Evolutionary conservation across 2,113 vertebrate species (phyloP), one percentile per base, ranked within the genome.

Genomic region (Oryzias melastigma): DNA sequence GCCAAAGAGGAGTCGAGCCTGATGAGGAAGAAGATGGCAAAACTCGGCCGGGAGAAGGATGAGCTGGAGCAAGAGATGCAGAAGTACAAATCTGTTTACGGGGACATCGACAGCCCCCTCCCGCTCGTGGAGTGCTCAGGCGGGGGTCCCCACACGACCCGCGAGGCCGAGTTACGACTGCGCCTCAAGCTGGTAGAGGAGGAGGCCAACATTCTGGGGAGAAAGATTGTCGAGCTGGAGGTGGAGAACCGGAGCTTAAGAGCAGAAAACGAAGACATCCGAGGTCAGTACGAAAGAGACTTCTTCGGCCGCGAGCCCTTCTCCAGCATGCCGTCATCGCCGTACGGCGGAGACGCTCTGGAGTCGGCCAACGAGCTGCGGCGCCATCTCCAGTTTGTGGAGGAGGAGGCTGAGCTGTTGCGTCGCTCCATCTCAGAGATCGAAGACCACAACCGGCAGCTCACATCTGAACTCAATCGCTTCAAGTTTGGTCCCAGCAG

Each of bases 21-120:
- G 71, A 98, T 98, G 97, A 93, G 96, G 22, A 98, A 97, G 81
- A 98, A 99, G 89, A 98, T 98, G 96, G 97, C 96, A 42, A 97
- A 93, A 70, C 89, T 99, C 16, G 95, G 96, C 17, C 91, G 90
- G 17, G 97, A 98, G 84, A 98, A 97, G 73, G 97, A 99, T 0
- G 94, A 95, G 25, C 82, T 96, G 78, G 97, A 99, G 62, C 97
- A 96, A 77, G 97, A 99, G 84, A 89, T 99, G 47, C 95, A 98
- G 75, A 98, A 97, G 74, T 99, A 98, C 84, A 97, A 95, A 80
- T 93, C 94, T 1, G 86, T 98, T 19, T 98, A 99, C 0, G 97
- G 97, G 4, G 97, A 98, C 0, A 93, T 98, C 75, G 97, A 99
- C 83, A 97, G 96, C 57, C 96, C 95, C 2, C 88, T 97, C 16